phyloP scores from a whole-genome alignment of 1,140 invertebrate genomes.

The Pseudomyrmex cubaensis region DNA sequence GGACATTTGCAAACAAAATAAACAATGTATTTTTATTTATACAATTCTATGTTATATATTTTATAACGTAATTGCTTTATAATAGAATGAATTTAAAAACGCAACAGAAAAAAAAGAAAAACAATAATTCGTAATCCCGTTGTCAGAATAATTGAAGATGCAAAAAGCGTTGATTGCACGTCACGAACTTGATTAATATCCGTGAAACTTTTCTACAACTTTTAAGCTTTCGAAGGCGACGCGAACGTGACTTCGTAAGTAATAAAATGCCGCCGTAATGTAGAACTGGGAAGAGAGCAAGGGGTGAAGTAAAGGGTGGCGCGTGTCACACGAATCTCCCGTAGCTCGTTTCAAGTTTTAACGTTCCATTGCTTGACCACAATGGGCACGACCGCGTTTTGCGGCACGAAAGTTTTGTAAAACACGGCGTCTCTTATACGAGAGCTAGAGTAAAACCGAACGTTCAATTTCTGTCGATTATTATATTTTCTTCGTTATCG shows the following conservation, averaged over 20 bases:
- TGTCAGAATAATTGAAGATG: not conserved
- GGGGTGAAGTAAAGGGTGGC: slow-evolving; percentile 22
- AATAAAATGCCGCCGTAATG: slow-evolving; percentile 22
- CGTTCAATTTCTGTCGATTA: not conserved
- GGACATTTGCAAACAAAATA: not conserved
- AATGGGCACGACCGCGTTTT: slow-evolving; percentile 4
- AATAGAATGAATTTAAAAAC: too few species aligned
- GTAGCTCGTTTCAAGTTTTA: slow-evolving; percentile 17
- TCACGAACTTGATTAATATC: slow-evolving; percentile 13
- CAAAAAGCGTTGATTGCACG: not conserved
- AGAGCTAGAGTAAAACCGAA: not conserved
- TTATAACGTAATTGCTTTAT: too few species aligned
- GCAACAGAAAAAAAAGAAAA: too few species aligned
- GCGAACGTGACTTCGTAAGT: slow-evolving; percentile 39
- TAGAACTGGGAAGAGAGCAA: not conserved
- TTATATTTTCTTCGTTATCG: slow-evolving; percentile 8
- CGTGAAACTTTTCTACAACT: not conserved
- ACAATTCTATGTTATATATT: too few species aligned
- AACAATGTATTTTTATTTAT: not conserved
- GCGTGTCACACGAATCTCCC: slow-evolving; percentile 41
- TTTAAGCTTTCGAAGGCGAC: slow-evolving; percentile 14
- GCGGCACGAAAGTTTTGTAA: slow-evolving; percentile 15
- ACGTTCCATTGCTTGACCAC: slow-evolving; percentile 19
- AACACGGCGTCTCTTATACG: not conserved
- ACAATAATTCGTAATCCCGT: too few species aligned